Evolutionary conservation across 2,888 invertebrate genomes (phyloP).

Genomic region (Heliothis peltigera): DNA sequence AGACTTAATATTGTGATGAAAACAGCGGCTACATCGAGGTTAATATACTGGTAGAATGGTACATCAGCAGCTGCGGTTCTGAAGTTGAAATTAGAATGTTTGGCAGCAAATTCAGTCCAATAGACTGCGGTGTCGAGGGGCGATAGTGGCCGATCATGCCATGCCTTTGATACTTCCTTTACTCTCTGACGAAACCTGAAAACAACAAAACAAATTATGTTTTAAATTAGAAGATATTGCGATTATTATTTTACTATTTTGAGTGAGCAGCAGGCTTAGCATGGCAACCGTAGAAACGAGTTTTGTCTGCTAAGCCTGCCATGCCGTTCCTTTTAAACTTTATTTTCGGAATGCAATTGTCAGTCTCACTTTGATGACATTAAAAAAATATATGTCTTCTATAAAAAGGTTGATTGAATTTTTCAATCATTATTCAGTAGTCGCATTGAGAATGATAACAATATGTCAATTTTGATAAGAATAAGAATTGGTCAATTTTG

Average conservation of each 20-base stretch:
- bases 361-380: too few relatives aligned
- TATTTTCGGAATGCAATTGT: too few relatives aligned
- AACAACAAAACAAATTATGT: constrained; percentile 38
- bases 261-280: too few relatives aligned
- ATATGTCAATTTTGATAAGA: background rate
- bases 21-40: constrained; percentile 75
- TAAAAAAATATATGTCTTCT: too few relatives aligned
- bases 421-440: too few relatives aligned
- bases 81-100: constrained; percentile 84
- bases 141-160: constrained; percentile 90
- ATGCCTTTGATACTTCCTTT: constrained; percentile 86
- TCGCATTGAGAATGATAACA: too few relatives aligned
- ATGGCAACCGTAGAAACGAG: too few relatives aligned
- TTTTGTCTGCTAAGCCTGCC: too few relatives aligned
- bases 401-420: too few relatives aligned
- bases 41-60: constrained; percentile 87
- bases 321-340: too few relatives aligned
- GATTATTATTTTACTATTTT: too few relatives aligned
- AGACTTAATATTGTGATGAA: constrained; percentile 55
- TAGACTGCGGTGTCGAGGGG: constrained; percentile 91
- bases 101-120: constrained; percentile 91
- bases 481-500: background rate
- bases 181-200: constrained; percentile 83
- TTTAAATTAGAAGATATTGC: background rate
- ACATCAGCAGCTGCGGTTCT: constrained; percentile 88